Base-by-base conservation (phyloP, 2,888 invertebrate species). In the Abrostola tripartita region DNA sequence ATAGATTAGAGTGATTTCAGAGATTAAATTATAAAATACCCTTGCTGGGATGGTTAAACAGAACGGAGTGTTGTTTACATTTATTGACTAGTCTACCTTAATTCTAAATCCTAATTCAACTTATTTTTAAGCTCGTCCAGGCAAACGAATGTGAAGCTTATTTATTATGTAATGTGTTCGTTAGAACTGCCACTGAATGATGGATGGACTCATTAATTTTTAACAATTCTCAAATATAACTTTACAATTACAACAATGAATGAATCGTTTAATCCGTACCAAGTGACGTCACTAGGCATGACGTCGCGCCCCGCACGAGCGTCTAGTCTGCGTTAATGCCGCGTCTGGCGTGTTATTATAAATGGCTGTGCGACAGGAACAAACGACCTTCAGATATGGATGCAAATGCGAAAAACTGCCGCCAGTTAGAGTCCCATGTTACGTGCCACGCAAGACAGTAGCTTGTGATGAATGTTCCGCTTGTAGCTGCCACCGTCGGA, bases 331-430 rank as follows among this genome's bases (percentile, higher is more conserved):
- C 41, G 38, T 56, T 62, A 61, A 56, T 50, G 62, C 41, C 54
- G 40, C 36, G 65, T 49, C 54, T 55, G 42, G 14, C 58, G 37
- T 11, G 52, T 42, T 61, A 52, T 73, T 72, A 70, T 52, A 73
- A 73, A 76, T 65, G 61, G 61, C 61, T 14, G 52, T 11, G 24
- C 52, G 58, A 41, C 59, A 38, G 41, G 52, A 65, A 70, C 67
- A 65, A 76, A 73, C 56, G 53, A 68, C 53, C 67, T 52, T 51
- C 51, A 73, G 73, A 76, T 73, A 73, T 53, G 54, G 70, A 77
- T 77, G 77, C 67, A 71, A 74, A 76, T 76, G 56, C 36, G 66
- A 71, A 71, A 65, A 68, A 70, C 53, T 61, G 65, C 51, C 61
- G 68, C 53, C 38, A 64, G 36, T 65, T 42, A 54, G 37, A 37